phyloP scores from a whole-genome alignment of 53 echinoderm and acorn worm genomes.

The Mesocentrotus franciscanus region DNA sequence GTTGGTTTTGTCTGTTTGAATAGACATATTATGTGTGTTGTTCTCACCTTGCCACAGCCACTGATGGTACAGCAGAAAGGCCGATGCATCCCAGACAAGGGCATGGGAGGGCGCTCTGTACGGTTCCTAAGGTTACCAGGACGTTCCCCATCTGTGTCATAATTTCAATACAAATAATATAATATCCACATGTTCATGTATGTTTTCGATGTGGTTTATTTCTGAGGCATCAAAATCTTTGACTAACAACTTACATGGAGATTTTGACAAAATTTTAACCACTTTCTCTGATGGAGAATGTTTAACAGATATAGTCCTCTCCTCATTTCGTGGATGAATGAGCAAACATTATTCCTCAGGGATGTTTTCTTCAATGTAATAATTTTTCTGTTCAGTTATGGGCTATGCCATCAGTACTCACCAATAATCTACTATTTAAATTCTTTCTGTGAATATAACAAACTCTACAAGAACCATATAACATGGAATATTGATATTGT shows the following conservation, averaged over 20 bases:
- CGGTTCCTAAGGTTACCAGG: conserved; percentile 86
- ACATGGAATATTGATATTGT: neutral
- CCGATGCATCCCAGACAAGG: conserved; percentile 81
- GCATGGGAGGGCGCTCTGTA: conserved; percentile 87
- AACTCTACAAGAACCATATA: neutral
- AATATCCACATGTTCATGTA: neutral
- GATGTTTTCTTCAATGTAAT: no score
- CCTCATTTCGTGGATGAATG: no score
- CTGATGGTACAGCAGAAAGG: conserved; percentile 93
- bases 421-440: neutral
- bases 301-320: no score
- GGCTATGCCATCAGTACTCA: no score
- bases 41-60: conserved; percentile 94
- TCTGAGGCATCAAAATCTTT: no score
- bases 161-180: neutral
- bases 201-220: no score
- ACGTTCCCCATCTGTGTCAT: conserved; percentile 84
- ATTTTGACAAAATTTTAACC: no score
- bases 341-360: no score
- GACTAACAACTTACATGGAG: no score
- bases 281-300: no score
- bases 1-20: no score
- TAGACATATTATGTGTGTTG: neutral
- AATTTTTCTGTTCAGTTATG: no score
- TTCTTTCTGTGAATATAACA: neutral